phyloP scores from a whole-genome alignment of 2,113 vertebrate species.

The Odontophorus gujanensis region DNA sequence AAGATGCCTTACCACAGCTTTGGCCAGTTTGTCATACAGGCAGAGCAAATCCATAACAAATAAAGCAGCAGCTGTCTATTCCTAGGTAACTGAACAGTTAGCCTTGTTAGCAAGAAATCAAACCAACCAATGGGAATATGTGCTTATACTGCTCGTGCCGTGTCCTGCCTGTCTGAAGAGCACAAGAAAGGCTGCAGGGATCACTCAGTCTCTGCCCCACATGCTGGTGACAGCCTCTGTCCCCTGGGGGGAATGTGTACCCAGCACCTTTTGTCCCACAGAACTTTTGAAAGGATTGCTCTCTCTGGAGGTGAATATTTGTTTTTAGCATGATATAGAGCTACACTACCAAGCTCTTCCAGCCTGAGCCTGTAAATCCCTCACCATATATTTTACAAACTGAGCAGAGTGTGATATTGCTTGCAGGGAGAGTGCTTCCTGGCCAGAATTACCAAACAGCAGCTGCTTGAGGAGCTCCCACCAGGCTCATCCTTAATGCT shows the following conservation, averaged over 20 bases:
- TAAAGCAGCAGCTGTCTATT: background rate
- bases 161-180: background rate
- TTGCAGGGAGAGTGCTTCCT: background rate
- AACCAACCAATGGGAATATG: background rate
- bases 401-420: background rate
- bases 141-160: background rate
- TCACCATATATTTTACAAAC: background rate
- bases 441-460: background rate
- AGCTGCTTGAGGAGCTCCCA: conserved; percentile 10
- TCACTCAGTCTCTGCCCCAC: background rate
- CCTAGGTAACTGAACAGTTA: background rate
- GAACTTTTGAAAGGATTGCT: background rate
- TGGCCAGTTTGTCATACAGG: background rate
- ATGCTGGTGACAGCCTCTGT: background rate
- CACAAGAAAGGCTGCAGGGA: background rate
- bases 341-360: background rate
- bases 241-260: fast-evolving
- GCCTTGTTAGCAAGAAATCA: background rate
- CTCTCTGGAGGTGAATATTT: background rate
- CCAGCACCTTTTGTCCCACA: background rate
- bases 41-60: background rate
- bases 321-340: background rate
- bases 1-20: background rate
- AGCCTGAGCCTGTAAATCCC: conserved; percentile 2
- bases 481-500: background rate